Percentiles rank a stretch among this genome's conserved stretches.
phyloP scores from a whole-genome alignment of 2,888 invertebrate genomes.

The Patella pellucida region DNA sequence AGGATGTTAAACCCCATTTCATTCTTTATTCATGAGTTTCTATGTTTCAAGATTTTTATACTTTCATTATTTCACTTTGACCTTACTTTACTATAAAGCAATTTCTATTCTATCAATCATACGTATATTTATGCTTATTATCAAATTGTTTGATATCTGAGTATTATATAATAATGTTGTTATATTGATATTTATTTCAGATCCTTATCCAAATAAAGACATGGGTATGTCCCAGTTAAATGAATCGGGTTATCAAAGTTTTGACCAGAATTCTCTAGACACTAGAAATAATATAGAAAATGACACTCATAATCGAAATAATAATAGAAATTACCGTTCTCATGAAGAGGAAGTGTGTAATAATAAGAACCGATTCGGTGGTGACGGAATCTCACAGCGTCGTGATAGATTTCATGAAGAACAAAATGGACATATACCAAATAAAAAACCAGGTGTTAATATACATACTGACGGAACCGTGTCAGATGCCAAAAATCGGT shows the following conservation, averaged over 20 bases:
- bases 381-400: slow-evolving; percentile 36
- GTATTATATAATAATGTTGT: neutral
- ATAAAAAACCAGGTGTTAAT: slow-evolving; percentile 19
- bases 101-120: no score
- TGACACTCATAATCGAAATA: slow-evolving; percentile 34
- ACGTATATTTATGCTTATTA: no score
- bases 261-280: slow-evolving; percentile 38
- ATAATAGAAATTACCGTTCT: slow-evolving; percentile 13
- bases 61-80: no score
- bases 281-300: slow-evolving; percentile 48
- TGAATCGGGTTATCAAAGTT: slow-evolving; percentile 48
- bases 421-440: slow-evolving; percentile 15
- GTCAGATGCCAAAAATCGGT: slow-evolving; percentile 21
- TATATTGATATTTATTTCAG: neutral
- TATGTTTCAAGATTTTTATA: no score
- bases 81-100: no score
- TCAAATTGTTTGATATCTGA: neutral
- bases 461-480: slow-evolving; percentile 22
- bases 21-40: no score
- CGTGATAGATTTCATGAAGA: slow-evolving; percentile 22
- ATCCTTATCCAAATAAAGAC: neutral
- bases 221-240: slow-evolving; percentile 28
- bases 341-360: slow-evolving; percentile 22
- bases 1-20: no score
- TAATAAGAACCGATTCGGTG: slow-evolving; percentile 33